These are phyloP conservation scores for Eupelmus urozonus DNA, from an alignment of 2,888 invertebrate species.

Conservation along the genomic window DNA sequence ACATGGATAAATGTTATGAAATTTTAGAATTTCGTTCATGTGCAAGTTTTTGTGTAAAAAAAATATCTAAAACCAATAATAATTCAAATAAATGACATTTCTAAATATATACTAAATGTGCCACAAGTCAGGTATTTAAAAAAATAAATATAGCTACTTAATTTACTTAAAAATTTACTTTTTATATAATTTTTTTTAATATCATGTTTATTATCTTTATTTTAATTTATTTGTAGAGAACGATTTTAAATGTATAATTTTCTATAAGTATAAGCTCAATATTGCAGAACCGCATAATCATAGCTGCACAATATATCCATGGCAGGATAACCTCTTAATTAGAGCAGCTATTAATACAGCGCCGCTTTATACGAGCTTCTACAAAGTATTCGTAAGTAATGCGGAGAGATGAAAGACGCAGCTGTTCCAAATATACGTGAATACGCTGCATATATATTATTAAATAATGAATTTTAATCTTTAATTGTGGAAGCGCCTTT, in stretches of 20 bases:
- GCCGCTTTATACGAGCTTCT: not conserved
- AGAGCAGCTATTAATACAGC: slow-evolving; percentile 22
- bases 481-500: not conserved
- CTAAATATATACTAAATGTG: too few relatives aligned
- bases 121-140: too few relatives aligned
- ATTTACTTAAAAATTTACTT: too few relatives aligned
- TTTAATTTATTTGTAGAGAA: too few relatives aligned
- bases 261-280: not conserved
- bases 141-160: too few relatives aligned
- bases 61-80: too few relatives aligned
- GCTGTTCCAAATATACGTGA: slow-evolving; percentile 20
- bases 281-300: not conserved
- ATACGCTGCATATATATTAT: slow-evolving; percentile 1
- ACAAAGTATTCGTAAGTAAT: slow-evolving; percentile 2
- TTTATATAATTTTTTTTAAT: too few relatives aligned
- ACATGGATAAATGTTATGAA: not conserved
- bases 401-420: slow-evolving; percentile 2
- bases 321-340: slow-evolving; percentile 1
- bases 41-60: too few relatives aligned
- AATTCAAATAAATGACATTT: too few relatives aligned
- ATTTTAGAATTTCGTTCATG: too few relatives aligned
- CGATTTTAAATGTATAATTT: too few relatives aligned
- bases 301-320: not conserved
- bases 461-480: not conserved
- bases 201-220: too few relatives aligned